phyloP scores from a whole-genome alignment of 1,140 invertebrate genomes.

The Tetragonula clypearis region DNA sequence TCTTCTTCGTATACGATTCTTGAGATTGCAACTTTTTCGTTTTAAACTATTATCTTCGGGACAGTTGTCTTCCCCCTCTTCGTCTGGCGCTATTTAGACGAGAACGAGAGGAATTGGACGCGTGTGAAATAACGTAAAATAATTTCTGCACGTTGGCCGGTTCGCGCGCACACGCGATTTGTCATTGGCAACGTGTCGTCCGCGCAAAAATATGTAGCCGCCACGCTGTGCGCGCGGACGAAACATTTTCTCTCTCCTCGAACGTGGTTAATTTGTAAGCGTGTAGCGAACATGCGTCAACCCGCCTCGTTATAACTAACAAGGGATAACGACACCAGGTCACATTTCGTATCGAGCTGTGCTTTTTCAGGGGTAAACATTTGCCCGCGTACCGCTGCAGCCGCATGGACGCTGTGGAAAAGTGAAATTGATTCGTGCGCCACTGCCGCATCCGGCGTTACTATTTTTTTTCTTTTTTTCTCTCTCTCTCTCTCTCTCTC shows the following conservation, averaged over 20 bases:
- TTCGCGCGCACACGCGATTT: background rate
- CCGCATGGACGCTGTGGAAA: background rate
- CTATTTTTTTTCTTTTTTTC: background rate
- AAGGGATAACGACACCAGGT: conserved; percentile 74
- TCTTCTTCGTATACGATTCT: too few species aligned
- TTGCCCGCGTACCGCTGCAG: background rate
- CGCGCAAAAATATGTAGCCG: background rate
- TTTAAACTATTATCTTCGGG: too few species aligned
- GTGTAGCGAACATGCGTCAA: conserved; percentile 70
- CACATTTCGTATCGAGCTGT: conserved; percentile 53
- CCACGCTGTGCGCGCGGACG: too few species aligned
- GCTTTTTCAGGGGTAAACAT: conserved; percentile 51
- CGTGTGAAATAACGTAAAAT: background rate
- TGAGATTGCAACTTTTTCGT: too few species aligned
- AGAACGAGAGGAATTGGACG: background rate
- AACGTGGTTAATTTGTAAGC: conserved; percentile 73
- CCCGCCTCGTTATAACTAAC: conserved; percentile 75
- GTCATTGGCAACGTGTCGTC: background rate
- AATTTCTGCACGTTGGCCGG: background rate
- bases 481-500: too few species aligned
- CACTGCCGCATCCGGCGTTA: background rate
- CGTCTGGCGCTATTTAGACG: too few species aligned
- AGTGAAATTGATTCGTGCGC: conserved; percentile 16
- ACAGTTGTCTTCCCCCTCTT: too few species aligned
- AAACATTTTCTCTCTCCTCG: conserved; percentile 3